phyloP scores from a whole-genome alignment of 2,797 vertebrate genomes.

The Myiotriccus ornatus region DNA sequence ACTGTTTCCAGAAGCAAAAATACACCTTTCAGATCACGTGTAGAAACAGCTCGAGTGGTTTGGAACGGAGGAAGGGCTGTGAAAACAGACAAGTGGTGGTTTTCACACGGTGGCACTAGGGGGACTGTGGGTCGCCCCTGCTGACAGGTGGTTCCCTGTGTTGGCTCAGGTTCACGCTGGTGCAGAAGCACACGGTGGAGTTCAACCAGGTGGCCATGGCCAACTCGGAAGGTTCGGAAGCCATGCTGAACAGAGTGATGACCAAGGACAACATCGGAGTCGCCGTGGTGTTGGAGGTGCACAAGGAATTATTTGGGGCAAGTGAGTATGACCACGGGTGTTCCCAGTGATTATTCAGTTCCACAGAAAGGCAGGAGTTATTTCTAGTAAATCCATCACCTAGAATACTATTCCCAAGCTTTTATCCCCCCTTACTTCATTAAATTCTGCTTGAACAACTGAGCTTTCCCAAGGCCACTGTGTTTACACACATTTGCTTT shows the following conservation, averaged over 20 bases:
- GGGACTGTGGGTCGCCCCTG: rapidly evolving
- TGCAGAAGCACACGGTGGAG: slow-evolving; percentile 97
- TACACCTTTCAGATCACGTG: rapidly evolving
- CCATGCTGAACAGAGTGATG: slow-evolving; percentile 98
- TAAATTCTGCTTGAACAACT: background rate
- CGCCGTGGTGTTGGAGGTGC: slow-evolving; percentile 90
- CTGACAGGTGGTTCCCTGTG: background rate
- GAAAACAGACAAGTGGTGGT: background rate
- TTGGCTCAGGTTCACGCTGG: slow-evolving; percentile 85
- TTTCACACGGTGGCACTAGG: background rate
- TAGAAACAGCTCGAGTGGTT: background rate
- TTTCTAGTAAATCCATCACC: background rate
- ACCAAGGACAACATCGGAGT: slow-evolving; percentile 99
- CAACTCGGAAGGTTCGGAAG: slow-evolving; percentile 97
- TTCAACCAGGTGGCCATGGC: slow-evolving; percentile 99
- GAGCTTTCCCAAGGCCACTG: slow-evolving; percentile 61
- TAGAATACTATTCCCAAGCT: background rate
- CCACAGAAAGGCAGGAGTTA: rapidly evolving
- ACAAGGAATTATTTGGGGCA: slow-evolving; percentile 88
- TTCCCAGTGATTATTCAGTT: rapidly evolving
- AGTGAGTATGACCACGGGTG: slow-evolving; percentile 69
- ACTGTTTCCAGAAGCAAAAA: background rate
- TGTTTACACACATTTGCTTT: background rate
- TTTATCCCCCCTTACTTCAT: background rate
- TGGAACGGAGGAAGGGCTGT: background rate